Evolutionary conservation across 1,140 invertebrate genomes (phyloP).

Genomic region (Musca domestica): DNA sequence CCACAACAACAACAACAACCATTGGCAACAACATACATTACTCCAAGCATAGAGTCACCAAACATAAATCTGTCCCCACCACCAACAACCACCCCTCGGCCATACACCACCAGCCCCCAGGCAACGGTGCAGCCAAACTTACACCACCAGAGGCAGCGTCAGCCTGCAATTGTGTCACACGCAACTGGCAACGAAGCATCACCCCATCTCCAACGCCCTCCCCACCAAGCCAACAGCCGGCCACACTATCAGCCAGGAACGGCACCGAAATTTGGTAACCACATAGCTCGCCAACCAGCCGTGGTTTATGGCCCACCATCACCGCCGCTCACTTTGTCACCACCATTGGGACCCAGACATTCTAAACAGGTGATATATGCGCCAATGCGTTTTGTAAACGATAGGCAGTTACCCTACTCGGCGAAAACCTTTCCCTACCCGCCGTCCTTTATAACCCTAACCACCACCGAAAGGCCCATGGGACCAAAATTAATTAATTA

Average conservation of each 20-base stretch:
- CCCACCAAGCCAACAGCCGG: not conserved
- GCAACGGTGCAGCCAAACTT: not conserved
- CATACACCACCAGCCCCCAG: not conserved
- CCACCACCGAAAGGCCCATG: conserved; percentile 28
- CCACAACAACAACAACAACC: too few species aligned
- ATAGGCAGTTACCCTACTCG: not conserved
- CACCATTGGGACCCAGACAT: conserved; percentile 11
- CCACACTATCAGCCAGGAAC: not conserved
- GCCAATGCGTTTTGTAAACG: conserved; percentile 27
- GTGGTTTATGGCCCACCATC: not conserved
- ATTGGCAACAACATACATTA: not conserved
- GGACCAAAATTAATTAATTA: conserved; percentile 19
- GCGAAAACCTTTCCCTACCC: conserved; percentile 43
- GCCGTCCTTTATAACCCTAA: conserved; percentile 46
- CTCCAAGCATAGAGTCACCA: not conserved
- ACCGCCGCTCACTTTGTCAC: not conserved
- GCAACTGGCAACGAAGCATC: conserved; percentile 13
- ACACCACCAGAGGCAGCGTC: conserved; percentile 1
- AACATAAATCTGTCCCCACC: not conserved
- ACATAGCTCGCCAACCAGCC: not conserved
- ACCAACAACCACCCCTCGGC: not conserved
- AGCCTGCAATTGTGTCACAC: conserved; percentile 14
- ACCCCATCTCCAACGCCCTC: not conserved
- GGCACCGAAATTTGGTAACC: not conserved
- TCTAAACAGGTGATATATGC: conserved; percentile 45